Evolutionary conservation across 1,140 invertebrate species (phyloP).

Genomic region (Drosophila kohkoa): DNA sequence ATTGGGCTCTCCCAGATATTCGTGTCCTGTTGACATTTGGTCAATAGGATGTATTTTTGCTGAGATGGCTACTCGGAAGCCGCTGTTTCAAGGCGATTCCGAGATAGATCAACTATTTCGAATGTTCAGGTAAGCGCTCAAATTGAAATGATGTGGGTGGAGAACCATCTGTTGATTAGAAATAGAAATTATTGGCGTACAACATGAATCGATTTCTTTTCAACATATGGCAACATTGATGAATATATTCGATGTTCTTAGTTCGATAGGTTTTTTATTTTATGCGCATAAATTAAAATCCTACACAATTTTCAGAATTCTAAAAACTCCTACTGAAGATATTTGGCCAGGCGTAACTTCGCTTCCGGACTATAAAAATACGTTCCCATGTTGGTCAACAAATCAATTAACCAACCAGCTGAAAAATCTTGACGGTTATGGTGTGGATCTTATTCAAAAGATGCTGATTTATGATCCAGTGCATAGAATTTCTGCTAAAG

Average conservation of each 20-base stretch:
- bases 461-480: conserved; percentile 76
- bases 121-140: conserved; percentile 91
- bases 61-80: conserved; percentile 96
- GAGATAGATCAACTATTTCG: conserved; percentile 98
- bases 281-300: not conserved
- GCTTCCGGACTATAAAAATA: conserved; percentile 94
- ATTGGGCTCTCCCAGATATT: conserved; percentile 94
- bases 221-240: not conserved
- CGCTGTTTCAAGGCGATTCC: conserved; percentile 97
- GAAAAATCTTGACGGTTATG: conserved; percentile 65
- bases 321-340: conserved; percentile 93
- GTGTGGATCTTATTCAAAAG: conserved; percentile 64
- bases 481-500: conserved; percentile 69
- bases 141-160: not conserved
- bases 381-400: conserved; percentile 77
- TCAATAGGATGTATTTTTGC: conserved; percentile 98
- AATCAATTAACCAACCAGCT: conserved; percentile 72
- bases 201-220: not conserved
- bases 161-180: not conserved
- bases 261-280: not conserved
- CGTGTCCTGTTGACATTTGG: conserved; percentile 98
- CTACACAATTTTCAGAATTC: conserved; percentile 86
- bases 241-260: not conserved
- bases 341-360: conserved; percentile 95
- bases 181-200: not conserved